A percentile compares a stretch with the other conserved stretches of the same genome.
phyloP scores from a whole-genome alignment of 2,113 vertebrate genomes.

The Calypte anna region DNA sequence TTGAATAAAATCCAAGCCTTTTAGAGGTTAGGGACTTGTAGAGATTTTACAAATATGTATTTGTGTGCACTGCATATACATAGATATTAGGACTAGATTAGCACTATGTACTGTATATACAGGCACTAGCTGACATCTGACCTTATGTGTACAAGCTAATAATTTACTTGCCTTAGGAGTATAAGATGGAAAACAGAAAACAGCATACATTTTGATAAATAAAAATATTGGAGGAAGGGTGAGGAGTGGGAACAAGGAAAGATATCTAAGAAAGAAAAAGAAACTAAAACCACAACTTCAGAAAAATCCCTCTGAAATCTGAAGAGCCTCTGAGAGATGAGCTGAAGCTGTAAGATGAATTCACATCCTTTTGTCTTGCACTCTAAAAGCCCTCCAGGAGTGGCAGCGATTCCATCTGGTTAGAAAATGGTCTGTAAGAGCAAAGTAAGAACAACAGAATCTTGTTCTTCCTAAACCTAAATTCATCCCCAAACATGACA shows the following conservation, averaged over 20 bases:
- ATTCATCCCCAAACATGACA: neutral
- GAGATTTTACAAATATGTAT: neutral
- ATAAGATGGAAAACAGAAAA: neutral
- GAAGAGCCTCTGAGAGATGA: neutral
- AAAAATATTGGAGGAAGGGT: neutral
- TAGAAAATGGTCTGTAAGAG: neutral
- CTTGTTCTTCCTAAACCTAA: neutral
- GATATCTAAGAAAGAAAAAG: neutral
- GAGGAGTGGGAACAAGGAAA: neutral
- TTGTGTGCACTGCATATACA: too few relatives aligned
- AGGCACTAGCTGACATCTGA: neutral
- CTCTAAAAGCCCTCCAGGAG: neutral
- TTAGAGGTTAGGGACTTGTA: neutral
- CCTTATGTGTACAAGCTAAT: neutral
- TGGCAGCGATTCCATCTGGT: neutral
- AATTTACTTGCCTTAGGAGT: neutral
- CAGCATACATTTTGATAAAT: neutral
- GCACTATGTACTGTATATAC: neutral
- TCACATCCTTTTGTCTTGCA: neutral
- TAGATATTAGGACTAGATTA: neutral
- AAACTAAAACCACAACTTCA: neutral
- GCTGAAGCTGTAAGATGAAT: neutral
- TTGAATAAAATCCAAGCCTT: neutral
- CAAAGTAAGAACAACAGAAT: neutral
- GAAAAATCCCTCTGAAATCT: neutral